Percentiles rank a stretch among this genome's conserved stretches.
phyloP scores from a whole-genome alignment of 2,888 invertebrate genomes.

The Pherbina coryleti region DNA sequence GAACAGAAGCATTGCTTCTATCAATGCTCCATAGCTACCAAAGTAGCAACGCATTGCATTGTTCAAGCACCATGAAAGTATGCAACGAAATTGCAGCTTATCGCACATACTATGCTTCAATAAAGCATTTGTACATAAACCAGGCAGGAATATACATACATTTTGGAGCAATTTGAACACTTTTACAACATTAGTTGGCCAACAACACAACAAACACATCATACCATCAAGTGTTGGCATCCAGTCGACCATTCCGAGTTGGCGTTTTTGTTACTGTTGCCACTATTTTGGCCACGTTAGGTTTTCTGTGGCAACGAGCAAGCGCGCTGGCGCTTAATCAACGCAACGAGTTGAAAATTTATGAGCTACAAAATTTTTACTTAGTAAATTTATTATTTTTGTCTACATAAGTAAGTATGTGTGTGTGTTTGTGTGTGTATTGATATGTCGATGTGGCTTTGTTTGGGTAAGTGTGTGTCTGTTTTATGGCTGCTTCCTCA shows the following conservation, averaged over 20 bases:
- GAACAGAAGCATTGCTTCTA: too few species aligned
- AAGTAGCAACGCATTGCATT: neutral
- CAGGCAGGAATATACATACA: neutral
- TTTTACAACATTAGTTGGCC: neutral
- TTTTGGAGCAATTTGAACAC: neutral
- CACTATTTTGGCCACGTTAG: neutral
- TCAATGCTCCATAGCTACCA: too few species aligned
- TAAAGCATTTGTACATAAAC: neutral
- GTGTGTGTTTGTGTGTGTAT: constrained; percentile 4
- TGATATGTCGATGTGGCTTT: constrained; percentile 8
- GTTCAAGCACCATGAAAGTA: neutral
- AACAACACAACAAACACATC: neutral
- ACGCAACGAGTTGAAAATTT: constrained; percentile 64
- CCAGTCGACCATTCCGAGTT: neutral
- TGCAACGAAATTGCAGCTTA: constrained; percentile 10
- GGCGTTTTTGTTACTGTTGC: neutral
- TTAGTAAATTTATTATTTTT: constrained; percentile 4
- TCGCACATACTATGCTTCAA: neutral
- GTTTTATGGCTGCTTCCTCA: neutral
- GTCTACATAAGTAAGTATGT: neutral
- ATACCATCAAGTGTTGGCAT: neutral
- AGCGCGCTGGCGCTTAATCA: constrained; percentile 45
- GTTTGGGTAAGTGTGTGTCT: neutral
- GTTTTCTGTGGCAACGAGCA: neutral
- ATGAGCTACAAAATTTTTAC: constrained; percentile 54